Base-by-base conservation (phyloP, 2,888 invertebrate genomes). In the Athalia circularis region DNA sequence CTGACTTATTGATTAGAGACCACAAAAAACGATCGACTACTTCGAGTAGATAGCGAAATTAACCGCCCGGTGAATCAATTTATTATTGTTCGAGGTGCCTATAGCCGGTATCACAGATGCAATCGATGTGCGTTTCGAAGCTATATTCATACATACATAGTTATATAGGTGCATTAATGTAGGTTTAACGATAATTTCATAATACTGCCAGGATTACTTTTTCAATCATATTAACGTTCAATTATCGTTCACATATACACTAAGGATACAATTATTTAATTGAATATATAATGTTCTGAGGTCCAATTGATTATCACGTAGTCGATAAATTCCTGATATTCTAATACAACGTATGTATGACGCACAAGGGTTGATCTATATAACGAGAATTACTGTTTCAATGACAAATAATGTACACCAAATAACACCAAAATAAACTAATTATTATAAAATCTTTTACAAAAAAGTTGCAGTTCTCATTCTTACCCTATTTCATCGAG, bases 341-440 rank as follows among this genome's bases (percentile, higher is more conserved):
- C 74, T 80, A 76, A 57, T 78, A 81, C 65, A 76, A 79, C 77
- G 57, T 65, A 59, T 43, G 54, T 65, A 5, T 29, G 50, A 52
- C 64, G 62, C 65, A 64, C 76, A 76, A 47, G 45, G 76, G 15
- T 67, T 54, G 77, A 77, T 64, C 74, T 72, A 13, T 29, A 29
- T 78, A 74, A 70, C 15, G 72, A 64, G 13, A 77, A 61, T 78
- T 72, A 72, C 50, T 65, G 29, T 74, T 70, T 50, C 61, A 57
- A 45, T 52, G 62, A 74, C 61, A 62, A 64, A 78, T 78, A 78
- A 74, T 82, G 80, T 81, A 83, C 80, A 82, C 80, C 81, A 80
- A 83, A 81, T 81, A 82, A 83, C 78, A 76, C 65, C 79, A 80
- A 79, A 80, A 77, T 79, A 70, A 80, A 79, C 68, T 75, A 75